These are phyloP conservation scores for Zenarchopterus dispar DNA, from an alignment of 2,797 vertebrate genomes.

Conservation along the genomic window DNA sequence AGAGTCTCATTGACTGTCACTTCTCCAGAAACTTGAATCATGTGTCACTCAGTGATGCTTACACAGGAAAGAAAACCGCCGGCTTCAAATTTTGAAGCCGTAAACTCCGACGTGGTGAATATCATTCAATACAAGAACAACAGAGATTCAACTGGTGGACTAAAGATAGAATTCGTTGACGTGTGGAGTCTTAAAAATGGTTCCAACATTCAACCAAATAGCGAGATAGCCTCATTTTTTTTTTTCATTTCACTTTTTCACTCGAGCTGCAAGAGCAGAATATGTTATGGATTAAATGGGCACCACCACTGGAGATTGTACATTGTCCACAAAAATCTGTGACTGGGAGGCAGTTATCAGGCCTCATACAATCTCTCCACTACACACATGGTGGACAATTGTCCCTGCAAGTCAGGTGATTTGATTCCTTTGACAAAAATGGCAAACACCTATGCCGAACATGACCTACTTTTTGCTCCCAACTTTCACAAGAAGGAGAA, in stretches of 20 bases:
- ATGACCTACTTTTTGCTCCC: constrained; percentile 70
- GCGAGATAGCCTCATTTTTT: not conserved
- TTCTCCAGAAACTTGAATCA: constrained; percentile 51
- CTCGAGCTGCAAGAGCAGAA: constrained; percentile 40
- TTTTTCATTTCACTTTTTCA: constrained; percentile 13
- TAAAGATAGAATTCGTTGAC: not conserved
- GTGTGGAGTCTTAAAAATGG: constrained; percentile 18
- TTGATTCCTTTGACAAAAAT: constrained; percentile 64
- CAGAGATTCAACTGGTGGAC: constrained; percentile 14
- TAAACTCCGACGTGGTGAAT: constrained; percentile 3
- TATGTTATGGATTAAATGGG: constrained; percentile 46
- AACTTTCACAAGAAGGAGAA: constrained; percentile 60
- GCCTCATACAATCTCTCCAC: constrained; percentile 31
- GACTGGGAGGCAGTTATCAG: constrained; percentile 53
- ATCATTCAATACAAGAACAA: constrained; percentile 13
- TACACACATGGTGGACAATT: constrained; percentile 51
- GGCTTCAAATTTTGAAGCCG: constrained; percentile 16
- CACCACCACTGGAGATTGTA: constrained; percentile 8
- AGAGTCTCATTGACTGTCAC: constrained; percentile 44
- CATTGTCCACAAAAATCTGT: constrained; percentile 49
- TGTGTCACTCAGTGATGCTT: constrained; percentile 40
- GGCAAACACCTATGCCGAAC: constrained; percentile 53
- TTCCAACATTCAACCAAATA: constrained; percentile 36
- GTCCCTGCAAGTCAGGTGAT: constrained; percentile 48
- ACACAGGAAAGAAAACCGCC: not conserved